phyloP scores from a whole-genome alignment of 2,113 vertebrate species.

The Phylloscopus whistleri region DNA sequence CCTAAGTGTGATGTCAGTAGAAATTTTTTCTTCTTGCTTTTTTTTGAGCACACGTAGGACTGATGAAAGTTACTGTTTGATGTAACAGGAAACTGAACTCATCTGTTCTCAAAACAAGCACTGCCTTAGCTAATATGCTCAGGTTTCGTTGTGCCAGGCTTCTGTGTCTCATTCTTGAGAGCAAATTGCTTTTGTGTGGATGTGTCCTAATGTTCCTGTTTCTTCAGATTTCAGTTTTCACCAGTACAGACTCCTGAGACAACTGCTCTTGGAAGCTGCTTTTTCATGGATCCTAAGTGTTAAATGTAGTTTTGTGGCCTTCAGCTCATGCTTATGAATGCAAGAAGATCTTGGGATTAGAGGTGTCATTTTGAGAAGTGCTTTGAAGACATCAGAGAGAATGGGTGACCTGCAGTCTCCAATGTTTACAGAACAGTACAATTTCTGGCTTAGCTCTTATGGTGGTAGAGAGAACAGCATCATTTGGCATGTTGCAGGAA shows the following conservation, averaged over 20 bases:
- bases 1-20: conserved; percentile 45
- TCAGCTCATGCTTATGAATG: background rate
- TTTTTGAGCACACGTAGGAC: background rate
- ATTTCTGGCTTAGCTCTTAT: background rate
- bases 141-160: background rate
- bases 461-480: background rate
- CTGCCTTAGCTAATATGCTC: background rate
- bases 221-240: background rate
- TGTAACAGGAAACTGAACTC: conserved; percentile 60
- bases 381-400: background rate
- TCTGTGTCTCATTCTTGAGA: background rate
- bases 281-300: background rate
- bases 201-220: background rate
- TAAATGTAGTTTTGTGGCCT: background rate
- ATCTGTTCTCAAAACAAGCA: conserved; percentile 26
- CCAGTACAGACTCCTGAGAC: background rate
- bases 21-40: background rate
- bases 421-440: background rate
- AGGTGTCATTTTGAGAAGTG: background rate
- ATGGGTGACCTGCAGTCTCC: background rate
- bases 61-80: conserved; percentile 47
- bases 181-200: background rate
- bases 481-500: background rate
- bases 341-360: background rate
- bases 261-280: background rate